These are phyloP conservation scores for Chloropsis hardwickii DNA, from an alignment of 2,113 vertebrate genomes.

Conservation along the genomic window DNA sequence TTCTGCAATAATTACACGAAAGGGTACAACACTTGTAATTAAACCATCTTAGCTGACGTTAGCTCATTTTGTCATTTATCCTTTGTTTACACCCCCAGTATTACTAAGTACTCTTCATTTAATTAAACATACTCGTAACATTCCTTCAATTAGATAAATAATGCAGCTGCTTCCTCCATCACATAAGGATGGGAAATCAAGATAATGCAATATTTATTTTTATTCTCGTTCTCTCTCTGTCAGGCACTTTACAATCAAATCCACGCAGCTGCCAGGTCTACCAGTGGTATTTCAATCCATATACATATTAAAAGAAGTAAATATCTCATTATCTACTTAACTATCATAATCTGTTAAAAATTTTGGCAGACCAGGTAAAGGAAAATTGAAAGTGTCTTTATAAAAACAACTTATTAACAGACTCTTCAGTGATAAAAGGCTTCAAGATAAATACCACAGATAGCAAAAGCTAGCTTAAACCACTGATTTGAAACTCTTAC, in stretches of 20 bases:
- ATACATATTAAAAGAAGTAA: neutral
- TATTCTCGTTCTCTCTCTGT: conserved; percentile 7
- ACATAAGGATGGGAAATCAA: neutral
- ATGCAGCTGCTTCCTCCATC: neutral
- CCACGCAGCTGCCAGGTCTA: neutral
- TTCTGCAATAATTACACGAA: neutral
- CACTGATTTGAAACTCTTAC: neutral
- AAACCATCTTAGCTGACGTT: neutral
- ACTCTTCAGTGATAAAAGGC: conserved; percentile 1
- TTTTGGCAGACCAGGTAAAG: neutral
- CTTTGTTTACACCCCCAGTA: conserved; percentile 25
- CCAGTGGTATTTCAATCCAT: neutral
- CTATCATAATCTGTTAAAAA: neutral
- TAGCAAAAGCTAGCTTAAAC: conserved; percentile 6
- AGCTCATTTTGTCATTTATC: conserved; percentile 38
- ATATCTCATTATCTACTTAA: conserved; percentile 20
- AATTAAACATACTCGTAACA: conserved; percentile 9
- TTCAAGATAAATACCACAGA: conserved; percentile 55
- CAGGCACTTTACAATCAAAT: neutral
- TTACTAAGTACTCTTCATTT: conserved; percentile 9
- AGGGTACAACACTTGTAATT: neutral
- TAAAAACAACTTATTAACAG: conserved; percentile 45
- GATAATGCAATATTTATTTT: conserved; percentile 54
- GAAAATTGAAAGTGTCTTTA: neutral
- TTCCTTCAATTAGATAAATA: conserved; percentile 54